Evolutionary conservation across 2,113 vertebrate species (phyloP), one percentile per base, ranked within the genome.

Genomic region (Corythoichthys intestinalis): DNA sequence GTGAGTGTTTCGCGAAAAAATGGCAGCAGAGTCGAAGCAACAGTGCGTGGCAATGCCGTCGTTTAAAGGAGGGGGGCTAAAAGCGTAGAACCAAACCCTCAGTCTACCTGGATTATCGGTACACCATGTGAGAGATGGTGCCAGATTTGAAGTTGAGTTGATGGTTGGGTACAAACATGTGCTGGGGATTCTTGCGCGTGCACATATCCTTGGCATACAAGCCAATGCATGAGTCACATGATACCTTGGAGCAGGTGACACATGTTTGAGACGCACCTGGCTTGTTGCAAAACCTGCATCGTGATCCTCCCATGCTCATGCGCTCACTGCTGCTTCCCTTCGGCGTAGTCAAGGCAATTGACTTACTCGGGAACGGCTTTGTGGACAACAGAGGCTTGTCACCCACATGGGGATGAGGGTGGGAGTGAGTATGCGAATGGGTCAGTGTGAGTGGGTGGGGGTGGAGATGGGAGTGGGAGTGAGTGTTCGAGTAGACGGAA

Each of bases 271-370:
- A 85, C 2, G 96, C 96, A 3, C 94, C 95, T 0, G 93, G 83
- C 61, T 95, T 95, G 90, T 98, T 98, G 86, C 97, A 99, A 82
- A 99, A 99, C 73, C 97, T 94, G 0, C 97, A 99, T 75, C 96
- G 94, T 0, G 92, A 91, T 7, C 86, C 89, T 13, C 83, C 87
- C 46, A 83, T 37, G 73, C 81, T 80, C 39, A 86, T 7, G 34
- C 90, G 83, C 64, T 92, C 88, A n/a, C 72, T 76, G 66, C 67
- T 81, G 67, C 84, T 71, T 48, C 79, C 86, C 72, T 84, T 84
- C 68, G 87, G 70, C 2, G 83, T 80, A 38, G 85, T 86, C 79
- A 89, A 67, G 52, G 86, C 87, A 65, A 88, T 72, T 1, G 92
- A 83, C 72, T 93, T 93, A 76, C 87, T 87, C 49, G 88, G 83